Percentiles rank a stretch among this genome's conserved stretches.
phyloP scores from a whole-genome alignment of 2,113 vertebrate genomes.

The Vicugna pacos region DNA sequence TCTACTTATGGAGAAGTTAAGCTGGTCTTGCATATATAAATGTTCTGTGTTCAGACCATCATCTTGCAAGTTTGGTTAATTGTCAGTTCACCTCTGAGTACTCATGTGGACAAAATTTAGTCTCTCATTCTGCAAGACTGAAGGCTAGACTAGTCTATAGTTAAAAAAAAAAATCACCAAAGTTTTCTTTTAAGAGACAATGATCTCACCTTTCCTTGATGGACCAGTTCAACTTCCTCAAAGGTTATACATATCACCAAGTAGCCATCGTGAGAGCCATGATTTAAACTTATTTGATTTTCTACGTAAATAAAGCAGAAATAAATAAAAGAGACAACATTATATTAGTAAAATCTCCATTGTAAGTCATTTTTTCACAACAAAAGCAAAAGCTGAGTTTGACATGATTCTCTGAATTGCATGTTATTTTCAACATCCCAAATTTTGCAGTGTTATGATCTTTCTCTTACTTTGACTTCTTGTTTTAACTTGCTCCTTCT shows the following conservation, averaged over 20 bases:
- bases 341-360: background rate
- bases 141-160: background rate
- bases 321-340: background rate
- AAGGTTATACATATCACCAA: background rate
- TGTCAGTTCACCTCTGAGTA: background rate
- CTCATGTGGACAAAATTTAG: background rate
- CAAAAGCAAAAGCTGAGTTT: background rate
- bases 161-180: background rate
- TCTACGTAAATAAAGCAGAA: background rate
- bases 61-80: background rate
- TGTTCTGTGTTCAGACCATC: background rate
- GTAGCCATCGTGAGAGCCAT: background rate
- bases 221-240: background rate
- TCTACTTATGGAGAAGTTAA: background rate
- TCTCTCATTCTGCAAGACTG: background rate
- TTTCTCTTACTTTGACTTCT: conserved; percentile 17
- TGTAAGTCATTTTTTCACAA: background rate
- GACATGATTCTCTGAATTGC: background rate
- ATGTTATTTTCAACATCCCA: background rate
- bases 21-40: background rate
- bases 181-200: background rate
- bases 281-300: conserved; percentile 26
- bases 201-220: background rate
- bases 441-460: background rate
- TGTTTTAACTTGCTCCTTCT: background rate